Evolutionary conservation across 2,113 vertebrate genomes (phyloP).

Genomic region (Arvicanthis niloticus): DNA sequence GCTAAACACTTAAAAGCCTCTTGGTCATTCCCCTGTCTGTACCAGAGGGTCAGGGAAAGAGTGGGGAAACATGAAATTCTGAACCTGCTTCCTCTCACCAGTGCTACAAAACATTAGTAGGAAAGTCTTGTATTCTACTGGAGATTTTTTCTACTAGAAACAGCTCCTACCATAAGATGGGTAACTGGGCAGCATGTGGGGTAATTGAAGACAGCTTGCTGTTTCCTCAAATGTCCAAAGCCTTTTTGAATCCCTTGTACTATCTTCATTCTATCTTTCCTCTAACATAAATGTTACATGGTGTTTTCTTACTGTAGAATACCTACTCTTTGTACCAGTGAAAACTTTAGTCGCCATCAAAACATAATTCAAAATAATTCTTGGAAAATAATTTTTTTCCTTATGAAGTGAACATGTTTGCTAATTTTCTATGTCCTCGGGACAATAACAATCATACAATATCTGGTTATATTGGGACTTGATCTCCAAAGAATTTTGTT

Average conservation of each 20-base stretch:
- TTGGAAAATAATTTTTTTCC: background rate
- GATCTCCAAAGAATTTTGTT: background rate
- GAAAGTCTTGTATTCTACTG: background rate
- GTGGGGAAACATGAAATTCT: background rate
- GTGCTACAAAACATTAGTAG: background rate
- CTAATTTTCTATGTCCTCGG: background rate
- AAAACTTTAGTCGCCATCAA: background rate
- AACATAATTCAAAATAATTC: conserved; percentile 6
- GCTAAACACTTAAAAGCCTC: background rate
- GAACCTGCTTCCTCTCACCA: background rate
- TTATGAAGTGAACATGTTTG: background rate
- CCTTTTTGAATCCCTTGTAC: background rate
- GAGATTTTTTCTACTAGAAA: background rate
- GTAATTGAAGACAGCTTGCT: background rate
- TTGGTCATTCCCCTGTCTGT: background rate
- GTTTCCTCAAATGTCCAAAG: background rate
- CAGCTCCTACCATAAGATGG: background rate
- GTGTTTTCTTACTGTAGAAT: background rate
- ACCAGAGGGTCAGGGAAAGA: background rate
- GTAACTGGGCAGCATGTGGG: background rate
- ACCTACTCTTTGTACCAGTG: background rate
- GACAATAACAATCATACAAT: background rate
- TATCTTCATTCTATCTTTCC: background rate
- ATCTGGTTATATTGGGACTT: background rate
- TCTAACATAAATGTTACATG: background rate